Percentiles rank a stretch among this genome's conserved stretches.
Conservation (phyloP, 2,888 invertebrate genomes). For the Acrobasis consociella region DNA sequence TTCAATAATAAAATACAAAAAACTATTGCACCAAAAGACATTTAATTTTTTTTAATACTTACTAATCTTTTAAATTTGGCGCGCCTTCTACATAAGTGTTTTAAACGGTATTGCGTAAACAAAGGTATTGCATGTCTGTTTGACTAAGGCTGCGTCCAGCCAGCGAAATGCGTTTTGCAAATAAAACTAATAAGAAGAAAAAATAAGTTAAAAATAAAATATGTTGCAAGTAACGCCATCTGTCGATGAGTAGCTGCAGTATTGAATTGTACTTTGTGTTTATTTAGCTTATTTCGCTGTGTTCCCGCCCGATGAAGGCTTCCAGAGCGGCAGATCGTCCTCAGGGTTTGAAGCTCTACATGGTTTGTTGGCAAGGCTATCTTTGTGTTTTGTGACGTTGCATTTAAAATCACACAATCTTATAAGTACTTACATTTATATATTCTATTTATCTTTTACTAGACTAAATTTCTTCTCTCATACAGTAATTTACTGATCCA, state of each 20-base stretch:
- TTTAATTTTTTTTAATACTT: too few relatives aligned
- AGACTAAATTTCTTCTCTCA: not conserved
- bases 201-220: not conserved
- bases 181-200: too few relatives aligned
- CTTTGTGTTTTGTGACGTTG: conserved; percentile 33
- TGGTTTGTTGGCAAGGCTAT: conserved; percentile 73
- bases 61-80: not conserved
- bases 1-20: not conserved
- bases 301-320: conserved; percentile 58
- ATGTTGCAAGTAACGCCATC: conserved; percentile 16
- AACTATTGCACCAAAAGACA: too few relatives aligned
- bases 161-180: too few relatives aligned
- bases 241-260: conserved; percentile 31
- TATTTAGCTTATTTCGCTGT: conserved; percentile 48
- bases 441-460: not conserved
- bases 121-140: too few relatives aligned
- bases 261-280: conserved; percentile 51
- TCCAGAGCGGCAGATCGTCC: conserved; percentile 69
- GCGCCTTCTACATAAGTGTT: too few relatives aligned
- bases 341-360: conserved; percentile 68
- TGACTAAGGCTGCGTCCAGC: too few relatives aligned
- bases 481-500: not conserved
- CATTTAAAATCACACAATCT: conserved; percentile 1
- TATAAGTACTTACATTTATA: not conserved
- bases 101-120: too few relatives aligned